These are phyloP conservation scores for Arctocebus calabarensis DNA, from an alignment of 2,797 vertebrate genomes.

Conservation along the genomic window DNA sequence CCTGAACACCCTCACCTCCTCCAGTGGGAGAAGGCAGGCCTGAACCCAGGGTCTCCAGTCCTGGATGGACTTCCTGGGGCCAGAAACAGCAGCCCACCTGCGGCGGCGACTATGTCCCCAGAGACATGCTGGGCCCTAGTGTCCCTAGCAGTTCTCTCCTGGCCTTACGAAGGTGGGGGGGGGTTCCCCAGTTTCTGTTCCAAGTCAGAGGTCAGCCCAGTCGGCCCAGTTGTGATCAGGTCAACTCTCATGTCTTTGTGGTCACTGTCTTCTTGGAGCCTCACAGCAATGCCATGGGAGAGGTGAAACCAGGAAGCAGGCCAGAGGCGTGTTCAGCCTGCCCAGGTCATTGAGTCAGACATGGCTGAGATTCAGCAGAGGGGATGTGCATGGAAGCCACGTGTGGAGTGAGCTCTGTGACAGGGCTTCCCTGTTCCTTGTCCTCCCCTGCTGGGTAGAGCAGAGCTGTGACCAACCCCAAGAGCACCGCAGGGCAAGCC, in stretches of 20 bases:
- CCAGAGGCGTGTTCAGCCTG: neutral
- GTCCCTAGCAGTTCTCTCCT: constrained; percentile 84
- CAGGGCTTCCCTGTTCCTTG: neutral
- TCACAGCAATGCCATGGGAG: neutral
- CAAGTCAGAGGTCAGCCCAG: constrained; percentile 88
- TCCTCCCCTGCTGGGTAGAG: neutral
- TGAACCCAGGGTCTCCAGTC: fast-evolving
- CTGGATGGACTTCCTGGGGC: neutral
- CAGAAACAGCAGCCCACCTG: neutral
- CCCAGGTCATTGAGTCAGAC: neutral
- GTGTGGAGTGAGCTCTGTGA: neutral
- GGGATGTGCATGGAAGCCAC: fast-evolving
- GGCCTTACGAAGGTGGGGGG: constrained; percentile 41
- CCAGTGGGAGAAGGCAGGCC: fast-evolving
- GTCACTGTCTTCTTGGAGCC: neutral
- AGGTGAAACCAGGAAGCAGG: neutral
- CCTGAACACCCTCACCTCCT: neutral
- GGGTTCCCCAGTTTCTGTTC: constrained; percentile 82
- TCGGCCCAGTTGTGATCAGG: constrained; percentile 2
- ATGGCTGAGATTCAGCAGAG: fast-evolving
- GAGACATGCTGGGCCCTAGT: neutral
- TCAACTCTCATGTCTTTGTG: neutral
- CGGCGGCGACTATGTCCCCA: neutral
- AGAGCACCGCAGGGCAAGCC: neutral
- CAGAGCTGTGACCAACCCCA: neutral